These are phyloP conservation scores for Scaptomyza pallida DNA, from an alignment of 1,140 invertebrate genomes.

Conservation along the genomic window DNA sequence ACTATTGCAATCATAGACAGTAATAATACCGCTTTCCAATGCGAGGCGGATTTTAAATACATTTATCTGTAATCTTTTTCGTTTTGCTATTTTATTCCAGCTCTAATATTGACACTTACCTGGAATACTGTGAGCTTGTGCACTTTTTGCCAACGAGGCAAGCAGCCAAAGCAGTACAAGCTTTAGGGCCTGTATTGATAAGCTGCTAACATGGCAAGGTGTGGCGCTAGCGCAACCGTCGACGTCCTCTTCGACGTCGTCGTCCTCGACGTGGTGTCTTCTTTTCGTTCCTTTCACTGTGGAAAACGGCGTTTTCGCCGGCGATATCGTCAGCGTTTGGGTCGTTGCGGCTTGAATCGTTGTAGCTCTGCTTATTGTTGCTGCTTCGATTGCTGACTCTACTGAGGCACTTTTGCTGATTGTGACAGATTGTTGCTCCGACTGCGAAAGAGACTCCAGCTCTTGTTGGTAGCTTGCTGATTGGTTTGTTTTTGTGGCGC, in stretches of 20 bases:
- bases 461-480: constrained; percentile 34
- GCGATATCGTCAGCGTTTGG: no score
- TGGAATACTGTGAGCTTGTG: constrained; percentile 74
- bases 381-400: constrained; percentile 34
- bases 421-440: constrained; percentile 37
- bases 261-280: constrained; percentile 33
- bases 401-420: constrained; percentile 46
- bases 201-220: constrained; percentile 35
- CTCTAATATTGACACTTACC: constrained; percentile 43
- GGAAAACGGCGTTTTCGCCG: constrained; percentile 60
- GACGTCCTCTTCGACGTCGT: constrained; percentile 48
- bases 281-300: constrained; percentile 71
- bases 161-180: constrained; percentile 60
- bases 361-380: constrained; percentile 34
- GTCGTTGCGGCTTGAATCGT: constrained; percentile 44
- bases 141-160: constrained; percentile 61
- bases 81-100: neutral
- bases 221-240: constrained; percentile 23
- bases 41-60: constrained; percentile 2
- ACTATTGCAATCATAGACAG: neutral
- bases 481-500: constrained; percentile 51
- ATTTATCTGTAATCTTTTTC: no score
- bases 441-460: constrained; percentile 29
- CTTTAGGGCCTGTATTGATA: constrained; percentile 49
- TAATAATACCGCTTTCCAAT: constrained; percentile 8